These are phyloP conservation scores for Cairina moschata DNA, from an alignment of 2,113 vertebrate genomes.

Conservation along the genomic window DNA sequence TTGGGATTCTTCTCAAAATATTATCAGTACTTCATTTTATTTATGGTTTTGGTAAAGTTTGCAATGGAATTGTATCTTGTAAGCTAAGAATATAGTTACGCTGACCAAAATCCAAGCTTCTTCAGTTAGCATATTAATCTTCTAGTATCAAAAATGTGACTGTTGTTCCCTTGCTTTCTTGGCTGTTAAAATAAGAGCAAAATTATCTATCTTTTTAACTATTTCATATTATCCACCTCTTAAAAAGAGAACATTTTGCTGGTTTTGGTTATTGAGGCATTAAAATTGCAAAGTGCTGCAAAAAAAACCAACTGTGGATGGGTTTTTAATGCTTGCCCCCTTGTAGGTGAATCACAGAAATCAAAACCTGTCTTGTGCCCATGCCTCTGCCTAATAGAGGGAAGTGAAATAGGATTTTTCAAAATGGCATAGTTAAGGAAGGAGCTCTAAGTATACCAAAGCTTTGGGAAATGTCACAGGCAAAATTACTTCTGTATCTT, in stretches of 20 bases:
- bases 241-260: background rate
- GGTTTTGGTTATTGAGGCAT: background rate
- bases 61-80: background rate
- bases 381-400: fast-evolving
- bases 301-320: background rate
- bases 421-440: background rate
- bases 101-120: background rate
- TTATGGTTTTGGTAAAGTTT: background rate
- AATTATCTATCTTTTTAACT: background rate
- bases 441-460: fast-evolving
- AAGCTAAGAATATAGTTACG: background rate
- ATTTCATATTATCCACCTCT: background rate
- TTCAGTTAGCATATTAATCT: background rate
- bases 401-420: fast-evolving
- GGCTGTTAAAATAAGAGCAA: background rate
- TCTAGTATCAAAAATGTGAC: background rate
- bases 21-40: background rate
- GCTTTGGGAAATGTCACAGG: background rate
- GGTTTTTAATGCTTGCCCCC: background rate
- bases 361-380: background rate
- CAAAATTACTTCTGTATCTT: background rate
- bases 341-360: background rate
- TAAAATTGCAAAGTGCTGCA: background rate
- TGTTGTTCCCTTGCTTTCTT: background rate
- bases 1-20: background rate